Evolutionary conservation across 2,888 invertebrate genomes (phyloP).

Genomic region (Drosophila atroscutellata): DNA sequence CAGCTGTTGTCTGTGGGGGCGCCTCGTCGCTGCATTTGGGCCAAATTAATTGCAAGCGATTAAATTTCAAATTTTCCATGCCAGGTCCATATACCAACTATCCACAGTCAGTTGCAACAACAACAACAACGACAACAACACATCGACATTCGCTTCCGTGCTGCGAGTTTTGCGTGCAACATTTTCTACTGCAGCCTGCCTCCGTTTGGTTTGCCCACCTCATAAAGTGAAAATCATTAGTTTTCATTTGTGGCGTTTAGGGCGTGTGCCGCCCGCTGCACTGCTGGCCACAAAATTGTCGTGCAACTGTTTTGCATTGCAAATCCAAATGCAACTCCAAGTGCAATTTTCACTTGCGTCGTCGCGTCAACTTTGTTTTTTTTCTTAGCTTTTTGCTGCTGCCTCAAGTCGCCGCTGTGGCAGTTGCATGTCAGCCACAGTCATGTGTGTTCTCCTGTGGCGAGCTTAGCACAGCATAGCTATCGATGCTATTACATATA

Average conservation of each 20-base stretch:
- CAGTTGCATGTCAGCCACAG: conserved; percentile 68
- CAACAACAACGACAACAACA: conserved; percentile 26
- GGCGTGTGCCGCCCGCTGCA: conserved; percentile 63
- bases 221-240: conserved; percentile 77
- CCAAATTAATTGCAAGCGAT: conserved; percentile 80
- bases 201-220: conserved; percentile 10
- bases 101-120: conserved; percentile 7
- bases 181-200: conserved; percentile 15
- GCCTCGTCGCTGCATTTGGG: conserved; percentile 69
- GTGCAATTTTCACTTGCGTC: conserved; percentile 76
- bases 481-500: conserved; percentile 17
- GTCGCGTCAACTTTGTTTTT: conserved; percentile 33
- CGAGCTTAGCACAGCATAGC: conserved; percentile 13
- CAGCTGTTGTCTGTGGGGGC: conserved; percentile 75
- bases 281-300: conserved; percentile 42
- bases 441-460: conserved; percentile 55
- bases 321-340: conserved; percentile 64
- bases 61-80: conserved; percentile 81
- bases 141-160: conserved; percentile 70
- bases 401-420: conserved; percentile 47
- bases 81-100: conserved; percentile 35
- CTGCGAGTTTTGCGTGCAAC: conserved; percentile 70
- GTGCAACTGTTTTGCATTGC: conserved; percentile 79
- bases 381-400: conserved; percentile 15
- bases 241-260: conserved; percentile 78